Evolutionary conservation across 37 sponge, comb jelly and placozoan genomes (phyloP), one percentile per base, ranked within the genome.

Genomic region (Chondrilla cf. caribensis): DNA sequence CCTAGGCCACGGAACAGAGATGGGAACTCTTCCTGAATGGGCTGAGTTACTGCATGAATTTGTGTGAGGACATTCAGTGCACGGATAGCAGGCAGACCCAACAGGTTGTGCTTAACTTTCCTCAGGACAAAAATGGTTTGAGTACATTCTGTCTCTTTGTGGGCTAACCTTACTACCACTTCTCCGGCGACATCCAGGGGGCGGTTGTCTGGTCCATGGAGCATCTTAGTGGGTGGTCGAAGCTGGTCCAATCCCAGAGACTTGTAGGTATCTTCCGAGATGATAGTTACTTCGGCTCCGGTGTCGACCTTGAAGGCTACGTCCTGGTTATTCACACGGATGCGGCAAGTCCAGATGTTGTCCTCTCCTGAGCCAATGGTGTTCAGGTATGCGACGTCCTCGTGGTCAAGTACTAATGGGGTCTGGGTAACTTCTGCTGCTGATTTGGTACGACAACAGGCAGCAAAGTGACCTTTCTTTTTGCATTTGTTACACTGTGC

Each of bases 221-320:
- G 78, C 54, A 3, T 77, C 54, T 43, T 77, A 18, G 43, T 41
- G 21, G 78, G 78, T 41, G 25, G 47, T 2, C 42, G 38, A 3
- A 42, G 21, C 31, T 38, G 4, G 25, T n/a, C 28, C 47, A n/a
- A 5, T 77, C 78, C 54, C 78, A 77, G 6, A 32, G 54, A 47
- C 2, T 38, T 77, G 51, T 51, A 77, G 15, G 17, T 15, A n/a
- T 77, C 78, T 3, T 77, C 78, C 3, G 78, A 77, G 19, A 77
- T 77, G 2, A 77, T 51, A 11, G 54, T 77, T 26, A 47, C 78
- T 43, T 77, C 78, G 2, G 78, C 78, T 47, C 78, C 54, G 2
- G 78, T 77, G 54, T 77, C 54, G 7, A 77, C n/a, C 78, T 77
- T 77, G 54, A 77, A 77, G 8, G 25, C 2, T 2, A 77, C 78